Conservation (phyloP, 1,140 invertebrate genomes). For the Sitophilus oryzae region DNA sequence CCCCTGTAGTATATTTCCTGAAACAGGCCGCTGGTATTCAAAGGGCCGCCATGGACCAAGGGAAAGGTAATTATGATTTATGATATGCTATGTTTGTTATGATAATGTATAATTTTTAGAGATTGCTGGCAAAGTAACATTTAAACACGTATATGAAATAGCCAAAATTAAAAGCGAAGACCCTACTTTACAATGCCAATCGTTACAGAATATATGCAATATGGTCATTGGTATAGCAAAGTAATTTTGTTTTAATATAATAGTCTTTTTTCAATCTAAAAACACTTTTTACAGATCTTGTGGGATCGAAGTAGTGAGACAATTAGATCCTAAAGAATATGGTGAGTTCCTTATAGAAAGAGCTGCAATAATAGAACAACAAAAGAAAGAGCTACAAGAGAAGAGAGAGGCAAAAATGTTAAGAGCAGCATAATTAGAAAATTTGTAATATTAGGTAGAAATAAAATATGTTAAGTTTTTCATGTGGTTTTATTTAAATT, state of each 20-base stretch:
- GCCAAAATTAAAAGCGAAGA: constrained; percentile 90
- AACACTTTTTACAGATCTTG: constrained; percentile 45
- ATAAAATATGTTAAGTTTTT: too few species aligned
- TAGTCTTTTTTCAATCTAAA: not conserved
- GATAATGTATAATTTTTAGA: constrained; percentile 51
- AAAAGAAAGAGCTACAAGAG: constrained; percentile 75
- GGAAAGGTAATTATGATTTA: constrained; percentile 42
- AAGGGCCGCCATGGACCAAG: constrained; percentile 71
- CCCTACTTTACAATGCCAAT: constrained; percentile 60
- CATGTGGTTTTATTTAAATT: not conserved
- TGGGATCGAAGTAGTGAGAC: constrained; percentile 81
- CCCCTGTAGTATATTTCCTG: constrained; percentile 80
- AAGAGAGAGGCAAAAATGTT: constrained; percentile 90
- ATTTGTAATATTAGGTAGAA: too few species aligned
- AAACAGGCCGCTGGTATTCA: constrained; percentile 92
- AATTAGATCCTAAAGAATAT: constrained; percentile 79
- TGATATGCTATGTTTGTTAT: constrained; percentile 7
- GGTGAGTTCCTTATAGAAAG: constrained; percentile 76
- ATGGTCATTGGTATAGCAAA: constrained; percentile 70
- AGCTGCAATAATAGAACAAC: constrained; percentile 63
- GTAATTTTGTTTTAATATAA: not conserved
- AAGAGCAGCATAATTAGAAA: constrained; percentile 55
- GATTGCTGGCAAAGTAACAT: constrained; percentile 80
- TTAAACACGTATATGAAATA: constrained; percentile 98
- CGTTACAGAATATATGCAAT: constrained; percentile 64